Evolutionary conservation across 2,113 vertebrate species (phyloP).

Genomic region (Paradoxurus hermaphroditus): DNA sequence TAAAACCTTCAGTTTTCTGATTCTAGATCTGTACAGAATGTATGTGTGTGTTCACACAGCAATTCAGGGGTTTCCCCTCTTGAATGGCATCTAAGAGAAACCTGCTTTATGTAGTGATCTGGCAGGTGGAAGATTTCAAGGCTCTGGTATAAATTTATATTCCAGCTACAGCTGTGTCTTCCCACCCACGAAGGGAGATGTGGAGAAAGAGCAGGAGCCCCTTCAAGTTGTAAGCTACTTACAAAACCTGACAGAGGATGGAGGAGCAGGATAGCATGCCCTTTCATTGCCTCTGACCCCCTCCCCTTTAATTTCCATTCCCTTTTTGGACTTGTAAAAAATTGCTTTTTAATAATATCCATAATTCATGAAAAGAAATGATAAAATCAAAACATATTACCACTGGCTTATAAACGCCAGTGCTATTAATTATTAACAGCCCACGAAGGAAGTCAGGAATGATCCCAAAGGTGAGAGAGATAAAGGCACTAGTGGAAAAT

Average conservation of each 20-base stretch:
- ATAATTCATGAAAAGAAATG: slow-evolving; percentile 72
- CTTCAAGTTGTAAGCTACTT: slow-evolving; percentile 62
- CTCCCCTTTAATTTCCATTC: slow-evolving; percentile 45
- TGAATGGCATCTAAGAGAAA: not conserved
- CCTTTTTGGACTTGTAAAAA: slow-evolving; percentile 46
- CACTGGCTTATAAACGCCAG: slow-evolving; percentile 43
- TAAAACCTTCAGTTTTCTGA: not conserved
- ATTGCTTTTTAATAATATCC: slow-evolving; percentile 71
- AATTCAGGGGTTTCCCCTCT: not conserved
- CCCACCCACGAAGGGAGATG: slow-evolving; percentile 2
- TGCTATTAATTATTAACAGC: slow-evolving; percentile 72
- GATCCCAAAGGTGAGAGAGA: slow-evolving; percentile 66
- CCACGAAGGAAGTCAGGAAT: slow-evolving; percentile 54
- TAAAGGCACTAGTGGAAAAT: not conserved
- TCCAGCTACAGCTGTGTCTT: slow-evolving; percentile 12
- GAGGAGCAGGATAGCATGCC: not conserved
- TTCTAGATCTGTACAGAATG: not conserved
- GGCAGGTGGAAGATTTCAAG: not conserved
- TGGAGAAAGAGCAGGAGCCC: slow-evolving; percentile 1
- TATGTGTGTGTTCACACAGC: not conserved
- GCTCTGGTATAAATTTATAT: slow-evolving; percentile 37
- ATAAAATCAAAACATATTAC: slow-evolving; percentile 74
- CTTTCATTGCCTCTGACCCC: slow-evolving; percentile 53
- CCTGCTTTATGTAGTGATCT: not conserved
- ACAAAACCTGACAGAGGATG: slow-evolving; percentile 52